phyloP scores from a whole-genome alignment of 2,888 invertebrate genomes.

The Drosophila anomalata region DNA sequence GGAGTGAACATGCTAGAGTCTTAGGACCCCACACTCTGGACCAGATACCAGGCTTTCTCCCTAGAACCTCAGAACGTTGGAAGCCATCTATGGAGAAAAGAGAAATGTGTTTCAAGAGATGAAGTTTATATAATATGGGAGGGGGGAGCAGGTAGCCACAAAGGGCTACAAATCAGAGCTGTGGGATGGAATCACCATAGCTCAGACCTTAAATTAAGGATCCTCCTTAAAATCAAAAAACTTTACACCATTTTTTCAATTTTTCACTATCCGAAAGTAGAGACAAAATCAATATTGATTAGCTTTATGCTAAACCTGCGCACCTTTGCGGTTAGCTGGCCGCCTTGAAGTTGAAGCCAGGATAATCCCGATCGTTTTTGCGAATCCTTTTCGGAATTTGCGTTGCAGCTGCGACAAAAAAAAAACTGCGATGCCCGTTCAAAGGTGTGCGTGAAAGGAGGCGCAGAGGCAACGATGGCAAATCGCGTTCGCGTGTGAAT shows the following conservation, averaged over 20 bases:
- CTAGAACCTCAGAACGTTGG: constrained; percentile 2
- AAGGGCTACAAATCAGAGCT: background rate
- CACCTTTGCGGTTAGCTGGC: constrained; percentile 54
- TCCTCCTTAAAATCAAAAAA: background rate
- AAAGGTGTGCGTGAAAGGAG: constrained; percentile 33
- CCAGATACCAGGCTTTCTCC: constrained; percentile 7
- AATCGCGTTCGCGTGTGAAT: constrained; percentile 8
- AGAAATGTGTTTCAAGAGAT: background rate
- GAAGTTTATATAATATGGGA: constrained; percentile 11
- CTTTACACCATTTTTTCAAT: background rate
- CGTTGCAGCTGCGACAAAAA: constrained; percentile 69
- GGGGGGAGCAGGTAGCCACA: constrained; percentile 10
- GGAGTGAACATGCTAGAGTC: constrained; percentile 82
- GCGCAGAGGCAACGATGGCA: constrained; percentile 20
- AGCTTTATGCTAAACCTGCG: constrained; percentile 5
- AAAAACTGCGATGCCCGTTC: constrained; percentile 5
- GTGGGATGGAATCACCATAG: background rate
- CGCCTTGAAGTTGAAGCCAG: background rate
- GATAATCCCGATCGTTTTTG: constrained; percentile 13
- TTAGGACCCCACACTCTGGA: constrained; percentile 12
- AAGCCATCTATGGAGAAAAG: constrained; percentile 23
- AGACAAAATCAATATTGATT: constrained; percentile 41
- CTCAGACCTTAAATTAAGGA: background rate
- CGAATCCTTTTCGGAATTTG: constrained; percentile 68
- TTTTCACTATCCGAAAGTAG: constrained; percentile 2